Evolutionary conservation across 2,113 vertebrate species (phyloP).

Genomic region (Clarias magur): DNA sequence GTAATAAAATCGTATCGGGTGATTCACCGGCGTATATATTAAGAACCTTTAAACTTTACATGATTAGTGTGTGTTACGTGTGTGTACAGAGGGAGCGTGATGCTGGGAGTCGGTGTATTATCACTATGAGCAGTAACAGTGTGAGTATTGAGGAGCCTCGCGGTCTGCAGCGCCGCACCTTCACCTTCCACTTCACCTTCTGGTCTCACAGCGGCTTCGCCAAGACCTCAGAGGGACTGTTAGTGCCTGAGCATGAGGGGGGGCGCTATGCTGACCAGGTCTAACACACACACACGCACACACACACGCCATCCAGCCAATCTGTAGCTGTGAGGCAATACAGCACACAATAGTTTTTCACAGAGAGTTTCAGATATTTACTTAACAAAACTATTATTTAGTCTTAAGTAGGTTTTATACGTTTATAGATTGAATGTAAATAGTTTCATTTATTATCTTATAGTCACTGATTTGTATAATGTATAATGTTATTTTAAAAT

Average conservation of each 20-base stretch:
- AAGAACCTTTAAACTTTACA: background rate
- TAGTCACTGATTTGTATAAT: no score
- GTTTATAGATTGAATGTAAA: no score
- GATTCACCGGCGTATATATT: background rate
- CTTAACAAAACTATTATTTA: no score
- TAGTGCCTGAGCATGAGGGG: conserved; percentile 69
- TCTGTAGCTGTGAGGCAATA: no score
- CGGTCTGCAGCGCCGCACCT: conserved; percentile 67
- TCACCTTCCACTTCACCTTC: conserved; percentile 77
- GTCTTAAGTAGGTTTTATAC: no score
- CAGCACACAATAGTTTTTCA: no score
- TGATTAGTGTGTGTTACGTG: background rate
- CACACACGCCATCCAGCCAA: background rate
- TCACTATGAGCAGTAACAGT: conserved; percentile 74
- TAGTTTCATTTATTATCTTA: no score
- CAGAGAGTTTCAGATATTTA: no score
- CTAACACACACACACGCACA: conserved; percentile 34
- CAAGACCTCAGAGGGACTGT: conserved; percentile 65
- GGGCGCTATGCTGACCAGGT: conserved; percentile 81
- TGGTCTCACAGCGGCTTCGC: conserved; percentile 79
- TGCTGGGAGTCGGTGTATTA: conserved; percentile 73
- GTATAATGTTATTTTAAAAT: no score
- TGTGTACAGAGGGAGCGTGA: conserved; percentile 74
- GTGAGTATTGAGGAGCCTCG: conserved; percentile 74
- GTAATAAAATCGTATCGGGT: no score